Percentiles rank a stretch among this genome's conserved stretches.
Conservation (phyloP, 1,140 invertebrate genomes). For the Lutraria rhynchaena region DNA sequence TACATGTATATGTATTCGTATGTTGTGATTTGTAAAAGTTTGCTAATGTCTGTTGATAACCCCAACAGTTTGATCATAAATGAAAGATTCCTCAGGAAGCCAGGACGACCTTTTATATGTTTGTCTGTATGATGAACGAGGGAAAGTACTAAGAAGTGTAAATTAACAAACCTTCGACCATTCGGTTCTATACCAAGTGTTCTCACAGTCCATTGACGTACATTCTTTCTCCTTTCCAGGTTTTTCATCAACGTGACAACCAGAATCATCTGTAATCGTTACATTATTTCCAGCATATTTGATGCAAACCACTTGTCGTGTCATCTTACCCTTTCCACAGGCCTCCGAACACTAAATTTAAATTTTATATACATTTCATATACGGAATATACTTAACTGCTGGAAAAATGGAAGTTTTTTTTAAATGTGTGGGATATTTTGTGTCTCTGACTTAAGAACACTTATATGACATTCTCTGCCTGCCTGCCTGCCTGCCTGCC, state of each 20-base stretch:
- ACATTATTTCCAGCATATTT: neutral
- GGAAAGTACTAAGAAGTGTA: neutral
- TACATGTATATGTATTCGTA: neutral
- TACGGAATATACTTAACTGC: neutral
- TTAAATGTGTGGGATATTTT: neutral
- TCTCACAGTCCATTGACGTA: neutral
- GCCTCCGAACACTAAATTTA: conserved; percentile 51
- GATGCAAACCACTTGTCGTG: conserved; percentile 40
- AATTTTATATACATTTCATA: neutral
- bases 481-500: neutral
- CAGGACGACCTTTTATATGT: too few species aligned
- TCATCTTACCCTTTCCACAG: conserved; percentile 19
- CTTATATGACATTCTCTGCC: neutral
- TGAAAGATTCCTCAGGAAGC: neutral
- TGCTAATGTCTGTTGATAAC: neutral
- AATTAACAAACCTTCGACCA: conserved; percentile 30
- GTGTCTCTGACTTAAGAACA: neutral
- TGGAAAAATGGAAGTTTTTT: neutral
- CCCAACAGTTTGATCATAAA: neutral
- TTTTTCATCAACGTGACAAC: conserved; percentile 8
- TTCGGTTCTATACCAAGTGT: conserved; percentile 36
- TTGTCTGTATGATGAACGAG: neutral
- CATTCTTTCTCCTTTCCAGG: conserved; percentile 17
- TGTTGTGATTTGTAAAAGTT: too few species aligned
- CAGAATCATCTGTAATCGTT: neutral